A percentile compares a stretch with the other conserved stretches of the same genome.
phyloP scores from a whole-genome alignment of 2,888 invertebrate species.

The Drosophila kokeensis region DNA sequence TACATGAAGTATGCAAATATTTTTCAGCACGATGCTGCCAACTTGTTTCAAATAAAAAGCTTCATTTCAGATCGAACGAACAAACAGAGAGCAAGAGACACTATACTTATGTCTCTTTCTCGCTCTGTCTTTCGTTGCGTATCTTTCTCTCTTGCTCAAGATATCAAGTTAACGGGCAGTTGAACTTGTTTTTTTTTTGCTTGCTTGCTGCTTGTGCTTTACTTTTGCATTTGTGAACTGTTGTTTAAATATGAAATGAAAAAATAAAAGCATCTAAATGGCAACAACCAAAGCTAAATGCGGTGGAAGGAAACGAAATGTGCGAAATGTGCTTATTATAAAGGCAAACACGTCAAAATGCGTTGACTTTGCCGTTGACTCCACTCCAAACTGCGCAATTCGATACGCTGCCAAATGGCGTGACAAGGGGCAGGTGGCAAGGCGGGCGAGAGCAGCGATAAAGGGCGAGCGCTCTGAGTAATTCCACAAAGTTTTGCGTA shows the following conservation, averaged over 20 bases:
- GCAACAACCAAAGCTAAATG: conserved; percentile 33
- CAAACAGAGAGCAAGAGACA: neutral
- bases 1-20: conserved; percentile 10
- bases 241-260: conserved; percentile 67
- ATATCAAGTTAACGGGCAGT: conserved; percentile 61
- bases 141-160: conserved; percentile 3
- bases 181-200: conserved; percentile 66
- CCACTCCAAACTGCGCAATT: conserved; percentile 62
- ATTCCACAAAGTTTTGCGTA: conserved; percentile 48
- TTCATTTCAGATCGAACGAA: neutral
- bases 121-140: neutral
- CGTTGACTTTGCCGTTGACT: conserved; percentile 61
- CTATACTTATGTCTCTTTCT: neutral
- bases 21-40: conserved; percentile 15
- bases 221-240: conserved; percentile 63
- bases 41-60: conserved; percentile 23
- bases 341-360: conserved; percentile 71
- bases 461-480: conserved; percentile 9
- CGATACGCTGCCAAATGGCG: conserved; percentile 35
- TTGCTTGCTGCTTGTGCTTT: conserved; percentile 17
- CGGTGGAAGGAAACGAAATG: conserved; percentile 56
- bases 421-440: conserved; percentile 6
- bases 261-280: conserved; percentile 18
- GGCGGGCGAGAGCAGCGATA: conserved; percentile 5
- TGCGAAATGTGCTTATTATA: conserved; percentile 74